Evolutionary conservation across 1,140 invertebrate genomes (phyloP).

Genomic region (Zaprionus davidi): DNA sequence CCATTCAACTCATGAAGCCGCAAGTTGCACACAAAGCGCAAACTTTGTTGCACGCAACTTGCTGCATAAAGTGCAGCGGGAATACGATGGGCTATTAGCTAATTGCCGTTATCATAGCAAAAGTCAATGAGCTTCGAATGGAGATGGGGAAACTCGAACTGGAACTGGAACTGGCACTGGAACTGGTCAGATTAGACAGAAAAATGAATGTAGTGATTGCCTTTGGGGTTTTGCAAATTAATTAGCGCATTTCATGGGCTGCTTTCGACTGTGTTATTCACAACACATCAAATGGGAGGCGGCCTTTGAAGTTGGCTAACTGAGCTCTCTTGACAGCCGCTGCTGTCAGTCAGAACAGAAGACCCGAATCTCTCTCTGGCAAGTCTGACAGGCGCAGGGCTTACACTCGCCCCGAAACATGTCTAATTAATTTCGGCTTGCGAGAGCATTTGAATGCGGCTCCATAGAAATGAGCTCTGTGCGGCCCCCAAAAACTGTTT

Average conservation of each 20-base stretch:
- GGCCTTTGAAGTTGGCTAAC: constrained; percentile 50
- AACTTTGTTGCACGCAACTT: constrained; percentile 25
- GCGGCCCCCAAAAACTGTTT: neutral
- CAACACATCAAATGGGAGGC: constrained; percentile 14
- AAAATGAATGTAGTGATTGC: constrained; percentile 9
- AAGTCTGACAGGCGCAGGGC: constrained; percentile 30
- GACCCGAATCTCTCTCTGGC: constrained; percentile 16
- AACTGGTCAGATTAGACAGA: neutral
- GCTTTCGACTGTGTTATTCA: constrained; percentile 1
- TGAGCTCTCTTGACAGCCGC: constrained; percentile 39
- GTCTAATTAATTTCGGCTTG: constrained; percentile 45
- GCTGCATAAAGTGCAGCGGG: constrained; percentile 6
- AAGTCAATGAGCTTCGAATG: neutral
- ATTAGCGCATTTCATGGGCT: constrained; percentile 45
- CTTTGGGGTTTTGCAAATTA: constrained; percentile 46
- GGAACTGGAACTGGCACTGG: neutral
- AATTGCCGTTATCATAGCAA: constrained; percentile 23
- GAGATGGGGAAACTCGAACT: neutral
- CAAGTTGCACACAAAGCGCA: constrained; percentile 15
- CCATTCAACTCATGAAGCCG: constrained; percentile 11
- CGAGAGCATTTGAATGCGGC: constrained; percentile 24
- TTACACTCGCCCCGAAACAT: constrained; percentile 16
- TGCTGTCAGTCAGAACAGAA: constrained; percentile 21
- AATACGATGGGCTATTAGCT: constrained; percentile 5
- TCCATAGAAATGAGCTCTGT: constrained; percentile 9